Base-by-base conservation (phyloP, 1,140 invertebrate genomes). In the Papilio aristodemus region DNA sequence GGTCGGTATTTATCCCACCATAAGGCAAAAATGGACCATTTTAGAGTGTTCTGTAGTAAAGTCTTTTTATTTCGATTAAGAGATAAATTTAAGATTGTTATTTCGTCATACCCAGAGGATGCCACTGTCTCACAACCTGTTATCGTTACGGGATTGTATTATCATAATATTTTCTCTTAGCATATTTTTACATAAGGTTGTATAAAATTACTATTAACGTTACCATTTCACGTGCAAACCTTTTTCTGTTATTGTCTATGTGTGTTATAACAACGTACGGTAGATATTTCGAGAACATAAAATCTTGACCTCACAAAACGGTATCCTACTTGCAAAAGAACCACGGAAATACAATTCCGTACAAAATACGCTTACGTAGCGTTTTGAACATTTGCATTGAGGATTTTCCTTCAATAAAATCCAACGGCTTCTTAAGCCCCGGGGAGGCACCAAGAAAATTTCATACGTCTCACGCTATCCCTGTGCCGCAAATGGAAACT, bases 331-430 rank as follows among this genome's bases (percentile, higher is more conserved):
- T 71, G 64, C 66, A 67, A 71, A 38, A 63, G 43, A 64, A 63
- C 59, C 60, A 63, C 46, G 27, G 50, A 46, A 64, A 64, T 71
- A 68, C 38, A 59, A 68, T 46, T 46, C 70, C 32, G 39, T 66
- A 66, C 39, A 46, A 68, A 71, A 71, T 71, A 71, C 64, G 66
- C 58, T 71, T 57, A 67, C 46, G 57, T 62, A 19, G 70, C 70
- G 64, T 46, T 68, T 71, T 71, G 70, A 71, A 71, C 70, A 71
- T 71, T 71, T 71, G 70, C 70, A 71, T 71, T 67, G 70, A 60
- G 63, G 63, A 67, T 71, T 70, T 70, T 58, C 70, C 66, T 68
- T 69, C 71, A 39, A 68, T 70, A 72, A 67, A 75, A 72, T 71
- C 71, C 67, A 69, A 58, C 43, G 54, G 60, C 41, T 66, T 66